These are phyloP conservation scores for Oikopleura dioica DNA, from an alignment of 23 tunicate genomes.

Conservation along the genomic window DNA sequence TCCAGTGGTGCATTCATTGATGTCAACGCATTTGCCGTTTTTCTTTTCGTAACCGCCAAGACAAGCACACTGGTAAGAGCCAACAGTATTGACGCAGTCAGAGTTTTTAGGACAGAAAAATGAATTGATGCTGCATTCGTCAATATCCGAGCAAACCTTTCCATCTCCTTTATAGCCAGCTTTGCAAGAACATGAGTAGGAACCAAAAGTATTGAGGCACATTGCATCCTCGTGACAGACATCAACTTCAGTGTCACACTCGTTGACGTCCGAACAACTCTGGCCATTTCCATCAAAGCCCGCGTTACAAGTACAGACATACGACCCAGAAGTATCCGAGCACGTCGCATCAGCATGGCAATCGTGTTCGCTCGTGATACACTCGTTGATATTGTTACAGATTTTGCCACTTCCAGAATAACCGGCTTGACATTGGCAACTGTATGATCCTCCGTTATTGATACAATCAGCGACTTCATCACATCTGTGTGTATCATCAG, in stretches of 20 bases:
- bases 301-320: not conserved
- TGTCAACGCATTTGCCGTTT: not conserved
- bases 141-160: constrained; percentile 18
- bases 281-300: not conserved
- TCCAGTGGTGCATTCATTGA: not conserved
- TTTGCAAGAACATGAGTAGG: constrained; percentile 18
- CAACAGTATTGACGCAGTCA: not conserved
- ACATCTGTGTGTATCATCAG: not conserved
- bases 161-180: constrained; percentile 18
- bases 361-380: no score
- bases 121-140: not conserved
- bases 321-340: not conserved
- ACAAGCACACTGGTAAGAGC: not conserved
- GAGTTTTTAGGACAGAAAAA: not conserved
- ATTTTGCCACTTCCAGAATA: not conserved
- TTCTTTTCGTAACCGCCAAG: not conserved
- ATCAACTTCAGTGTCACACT: constrained; percentile 16
- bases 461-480: not conserved
- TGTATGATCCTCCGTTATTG: not conserved
- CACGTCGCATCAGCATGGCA: not conserved
- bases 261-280: not conserved
- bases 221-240: constrained; percentile 19
- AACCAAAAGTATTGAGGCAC: constrained; percentile 21
- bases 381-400: not conserved
- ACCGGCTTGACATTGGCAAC: not conserved